Evolutionary conservation across 2,113 vertebrate species (phyloP).

Genomic region (Mandrillus leucophaeus): DNA sequence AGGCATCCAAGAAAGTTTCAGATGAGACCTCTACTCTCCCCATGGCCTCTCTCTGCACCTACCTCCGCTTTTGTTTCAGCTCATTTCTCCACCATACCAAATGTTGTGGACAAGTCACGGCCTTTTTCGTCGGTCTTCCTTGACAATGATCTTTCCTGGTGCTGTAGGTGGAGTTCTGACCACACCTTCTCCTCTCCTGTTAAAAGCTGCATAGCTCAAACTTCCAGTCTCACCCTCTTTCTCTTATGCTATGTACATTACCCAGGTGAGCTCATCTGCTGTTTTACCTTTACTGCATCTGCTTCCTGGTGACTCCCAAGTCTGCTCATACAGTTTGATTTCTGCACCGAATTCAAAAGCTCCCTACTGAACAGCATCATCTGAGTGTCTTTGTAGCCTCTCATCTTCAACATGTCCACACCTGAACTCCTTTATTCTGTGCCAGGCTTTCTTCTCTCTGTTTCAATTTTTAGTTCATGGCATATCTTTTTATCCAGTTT

Average conservation of each 20-base stretch:
- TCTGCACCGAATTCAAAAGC: not conserved
- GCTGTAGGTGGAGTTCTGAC: not conserved
- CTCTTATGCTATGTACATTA: not conserved
- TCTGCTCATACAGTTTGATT: not conserved
- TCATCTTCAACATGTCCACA: not conserved
- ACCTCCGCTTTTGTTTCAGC: not conserved
- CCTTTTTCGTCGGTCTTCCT: not conserved
- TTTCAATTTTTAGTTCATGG: not conserved
- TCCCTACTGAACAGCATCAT: not conserved
- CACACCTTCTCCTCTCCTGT: not conserved
- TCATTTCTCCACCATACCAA: not conserved
- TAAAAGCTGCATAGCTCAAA: too few relatives aligned
- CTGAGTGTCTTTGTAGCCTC: not conserved
- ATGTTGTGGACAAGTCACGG: accelerated
- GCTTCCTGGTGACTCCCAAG: not conserved
- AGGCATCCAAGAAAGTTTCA: not conserved
- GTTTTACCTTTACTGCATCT: not conserved
- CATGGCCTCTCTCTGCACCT: not conserved
- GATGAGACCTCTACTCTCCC: not conserved
- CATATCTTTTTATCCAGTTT: not conserved
- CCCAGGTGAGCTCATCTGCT: too few relatives aligned
- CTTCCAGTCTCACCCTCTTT: not conserved
- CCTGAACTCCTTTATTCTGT: not conserved
- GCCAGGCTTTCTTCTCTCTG: not conserved
- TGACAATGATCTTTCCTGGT: not conserved